Evolutionary conservation across 2,888 invertebrate genomes (phyloP), one percentile per base, ranked within the genome.

Genomic region (Sinopyrophorus schimmeli): DNA sequence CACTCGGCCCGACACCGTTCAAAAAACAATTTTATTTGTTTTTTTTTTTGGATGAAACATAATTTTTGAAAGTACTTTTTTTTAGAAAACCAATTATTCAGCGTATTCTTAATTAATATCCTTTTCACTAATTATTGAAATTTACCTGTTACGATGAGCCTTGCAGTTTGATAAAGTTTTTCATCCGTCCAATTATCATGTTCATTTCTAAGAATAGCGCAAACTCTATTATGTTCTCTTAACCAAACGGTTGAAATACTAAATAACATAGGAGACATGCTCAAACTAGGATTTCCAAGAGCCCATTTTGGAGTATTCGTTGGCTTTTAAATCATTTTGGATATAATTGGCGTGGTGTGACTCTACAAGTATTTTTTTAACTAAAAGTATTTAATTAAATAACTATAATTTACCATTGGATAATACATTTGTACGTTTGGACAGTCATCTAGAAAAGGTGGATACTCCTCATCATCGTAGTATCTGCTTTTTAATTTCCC

Each of bases 361-460:
- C 1, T 32, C 32, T 32, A 12, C 10, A 18, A 32, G 1, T 10
- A 9, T 14, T 6, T 15, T 16, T 12, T 7, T 3, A 17, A 10
- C 3, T 6, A 27, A 27, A 30, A 9, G 5, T 5, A n/a, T n/a
- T n/a, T 16, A 12, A 16, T 30, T 26, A 26, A 6, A 26, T 26
- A 4, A 26, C 5, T 26, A 7, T 7, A 10, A 9, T 10, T 28
- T 35, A 44, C 37, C 12, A 37, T 9, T 3, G 43, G 46, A 24
- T 46, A 39, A 3, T 31, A 34, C 40, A 32, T 40, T 20, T 7
- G 5, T n/a, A 35, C 32, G 9, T 18, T 16, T 7, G 20, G 17
- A 21, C 49, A 49, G n/a, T 49, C 49, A 9, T 41, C 11, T n/a
- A 49, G 12, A 11, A 14, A 49, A n/a, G 49, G 49, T 7, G 49